Evolutionary conservation across 2,113 vertebrate genomes (phyloP).

Genomic region (Sylvietta virens): DNA sequence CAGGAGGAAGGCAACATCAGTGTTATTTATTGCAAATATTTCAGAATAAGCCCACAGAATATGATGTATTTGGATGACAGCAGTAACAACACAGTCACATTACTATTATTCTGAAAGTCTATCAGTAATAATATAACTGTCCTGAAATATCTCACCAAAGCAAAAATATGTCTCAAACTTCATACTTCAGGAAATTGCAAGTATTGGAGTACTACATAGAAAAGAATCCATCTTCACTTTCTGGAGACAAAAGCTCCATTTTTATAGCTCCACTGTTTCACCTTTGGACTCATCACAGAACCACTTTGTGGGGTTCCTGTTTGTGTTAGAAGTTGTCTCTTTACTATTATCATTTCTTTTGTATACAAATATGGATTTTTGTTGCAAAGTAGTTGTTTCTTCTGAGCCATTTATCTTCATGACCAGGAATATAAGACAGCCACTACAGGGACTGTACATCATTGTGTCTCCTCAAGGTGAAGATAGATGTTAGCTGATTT

Average conservation of each 20-base stretch:
- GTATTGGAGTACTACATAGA: not conserved
- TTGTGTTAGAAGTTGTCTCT: not conserved
- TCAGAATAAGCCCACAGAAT: not conserved
- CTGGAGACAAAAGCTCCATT: not conserved
- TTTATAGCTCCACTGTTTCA: not conserved
- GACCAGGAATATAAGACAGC: not conserved
- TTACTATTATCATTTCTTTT: not conserved
- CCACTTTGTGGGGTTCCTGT: not conserved
- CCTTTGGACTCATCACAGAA: not conserved
- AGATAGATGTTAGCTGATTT: not conserved
- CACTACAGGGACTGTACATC: not conserved
- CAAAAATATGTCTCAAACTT: not conserved
- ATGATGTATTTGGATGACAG: not conserved
- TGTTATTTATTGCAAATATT: constrained; percentile 25
- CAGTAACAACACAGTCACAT: not conserved
- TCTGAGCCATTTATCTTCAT: constrained; percentile 16
- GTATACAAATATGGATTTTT: not conserved
- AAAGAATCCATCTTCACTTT: not conserved
- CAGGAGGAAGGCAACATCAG: not conserved
- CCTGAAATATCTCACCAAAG: not conserved
- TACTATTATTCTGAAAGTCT: constrained; percentile 7
- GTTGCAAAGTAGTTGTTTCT: not conserved
- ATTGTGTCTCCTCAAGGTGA: not conserved
- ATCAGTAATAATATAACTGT: not conserved
- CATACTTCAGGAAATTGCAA: not conserved